A percentile compares a stretch with the other conserved stretches of the same genome.
Evolutionary conservation across 2,797 vertebrate species (phyloP).

Genomic region (Crocidura indochinensis): DNA sequence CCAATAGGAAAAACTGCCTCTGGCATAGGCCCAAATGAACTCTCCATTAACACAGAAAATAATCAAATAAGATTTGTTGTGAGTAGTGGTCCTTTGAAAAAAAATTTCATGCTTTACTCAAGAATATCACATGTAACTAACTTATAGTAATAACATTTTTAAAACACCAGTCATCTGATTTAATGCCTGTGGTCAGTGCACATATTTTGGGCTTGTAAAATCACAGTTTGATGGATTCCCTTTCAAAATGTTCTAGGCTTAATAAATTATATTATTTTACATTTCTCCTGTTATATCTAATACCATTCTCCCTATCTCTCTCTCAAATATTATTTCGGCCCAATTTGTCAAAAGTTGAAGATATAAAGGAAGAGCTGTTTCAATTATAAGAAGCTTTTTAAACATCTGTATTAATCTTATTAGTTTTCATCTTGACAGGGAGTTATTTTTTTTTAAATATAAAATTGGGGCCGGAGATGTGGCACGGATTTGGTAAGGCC

Average conservation of each 20-base stretch:
- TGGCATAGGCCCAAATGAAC: constrained; percentile 3
- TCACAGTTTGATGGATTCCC: constrained; percentile 11
- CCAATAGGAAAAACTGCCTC: not conserved
- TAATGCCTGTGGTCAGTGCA: not conserved
- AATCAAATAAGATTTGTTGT: not conserved
- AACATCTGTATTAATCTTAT: constrained; percentile 49
- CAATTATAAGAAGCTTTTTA: constrained; percentile 60
- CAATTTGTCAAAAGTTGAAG: constrained; percentile 50
- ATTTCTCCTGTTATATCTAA: constrained; percentile 26
- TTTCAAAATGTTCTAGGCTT: constrained; percentile 14
- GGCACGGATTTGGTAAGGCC: too few relatives aligned
- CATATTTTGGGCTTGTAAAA: constrained; percentile 1
- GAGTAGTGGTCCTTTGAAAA: not conserved
- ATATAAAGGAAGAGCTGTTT: constrained; percentile 44
- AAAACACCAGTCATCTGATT: not conserved
- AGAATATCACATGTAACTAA: constrained; percentile 13
- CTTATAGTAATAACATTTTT: not conserved
- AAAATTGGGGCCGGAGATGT: too few relatives aligned
- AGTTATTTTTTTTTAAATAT: constrained; percentile 61
- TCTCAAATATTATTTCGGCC: not conserved
- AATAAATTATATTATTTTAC: constrained; percentile 1
- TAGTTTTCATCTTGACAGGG: constrained; percentile 58
- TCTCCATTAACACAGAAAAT: not conserved
- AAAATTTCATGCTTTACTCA: not conserved
- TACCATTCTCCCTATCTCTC: not conserved